Evolutionary conservation across 1,140 invertebrate species (phyloP).

Genomic region (Scaptomyza hsui): DNA sequence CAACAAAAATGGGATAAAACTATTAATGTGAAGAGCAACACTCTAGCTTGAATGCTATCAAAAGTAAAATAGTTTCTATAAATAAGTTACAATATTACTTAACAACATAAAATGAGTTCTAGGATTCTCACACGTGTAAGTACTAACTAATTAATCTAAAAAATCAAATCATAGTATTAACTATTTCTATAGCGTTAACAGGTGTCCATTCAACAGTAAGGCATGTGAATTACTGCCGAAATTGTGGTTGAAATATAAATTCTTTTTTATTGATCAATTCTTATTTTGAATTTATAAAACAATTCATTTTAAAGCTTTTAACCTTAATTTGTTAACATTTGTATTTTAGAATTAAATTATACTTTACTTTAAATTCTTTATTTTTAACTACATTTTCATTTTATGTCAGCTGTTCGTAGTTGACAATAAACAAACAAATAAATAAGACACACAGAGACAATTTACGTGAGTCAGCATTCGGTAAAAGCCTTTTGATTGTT

Average conservation of each 20-base stretch:
- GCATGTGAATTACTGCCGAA: neutral
- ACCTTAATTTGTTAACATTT: too few relatives aligned
- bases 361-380: too few relatives aligned
- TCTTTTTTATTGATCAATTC: too few relatives aligned
- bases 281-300: neutral
- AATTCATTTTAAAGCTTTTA: too few relatives aligned
- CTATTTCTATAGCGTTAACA: constrained; percentile 8
- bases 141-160: neutral
- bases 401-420: too few relatives aligned
- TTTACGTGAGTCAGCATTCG: too few relatives aligned
- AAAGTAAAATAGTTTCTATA: neutral
- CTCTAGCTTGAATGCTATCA: neutral
- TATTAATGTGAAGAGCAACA: neutral
- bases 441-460: too few relatives aligned
- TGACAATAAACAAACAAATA: too few relatives aligned
- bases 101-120: neutral
- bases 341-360: too few relatives aligned
- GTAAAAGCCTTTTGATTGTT: too few relatives aligned
- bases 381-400: too few relatives aligned
- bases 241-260: neutral
- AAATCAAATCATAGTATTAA: neutral
- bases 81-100: neutral
- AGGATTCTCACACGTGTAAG: constrained; percentile 5
- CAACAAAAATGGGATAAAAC: neutral
- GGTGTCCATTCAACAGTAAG: constrained; percentile 3